Percentiles rank a stretch among this genome's conserved stretches.
Conservation (phyloP, 2,888 invertebrate species). For the Seira ritae region DNA sequence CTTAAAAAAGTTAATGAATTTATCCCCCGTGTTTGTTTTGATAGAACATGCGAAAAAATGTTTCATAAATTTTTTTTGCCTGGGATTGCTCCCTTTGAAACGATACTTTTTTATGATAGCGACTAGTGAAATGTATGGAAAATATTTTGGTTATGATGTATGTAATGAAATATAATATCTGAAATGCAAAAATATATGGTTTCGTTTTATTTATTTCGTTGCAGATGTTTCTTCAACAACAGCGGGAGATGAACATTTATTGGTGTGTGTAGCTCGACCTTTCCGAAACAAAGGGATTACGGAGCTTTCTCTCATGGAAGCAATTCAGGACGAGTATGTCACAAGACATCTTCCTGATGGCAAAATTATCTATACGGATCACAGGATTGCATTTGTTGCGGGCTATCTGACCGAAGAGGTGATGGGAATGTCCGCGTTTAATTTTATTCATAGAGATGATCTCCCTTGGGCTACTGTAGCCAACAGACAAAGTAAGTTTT, state of each 20-base stretch:
- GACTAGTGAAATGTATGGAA: slow-evolving; percentile 25
- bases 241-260: slow-evolving; percentile 72
- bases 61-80: too few species aligned
- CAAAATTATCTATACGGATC: slow-evolving; percentile 92
- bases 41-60: too few species aligned
- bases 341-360: slow-evolving; percentile 93
- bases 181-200: neutral
- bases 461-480: slow-evolving; percentile 92
- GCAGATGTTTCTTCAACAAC: slow-evolving; percentile 71
- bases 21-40: too few species aligned
- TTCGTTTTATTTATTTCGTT: neutral
- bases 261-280: slow-evolving; percentile 81
- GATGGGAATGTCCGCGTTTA: slow-evolving; percentile 90
- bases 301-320: slow-evolving; percentile 81
- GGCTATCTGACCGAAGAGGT: slow-evolving; percentile 94
- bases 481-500: slow-evolving; percentile 87
- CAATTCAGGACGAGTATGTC: slow-evolving; percentile 89
- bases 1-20: too few species aligned
- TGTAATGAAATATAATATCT: neutral
- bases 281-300: slow-evolving; percentile 84
- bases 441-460: slow-evolving; percentile 93
- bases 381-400: slow-evolving; percentile 90
- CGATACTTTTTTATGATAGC: slow-evolving; percentile 8
- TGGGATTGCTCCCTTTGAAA: neutral
- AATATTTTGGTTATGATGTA: slow-evolving; percentile 32